Evolutionary conservation across 1,140 invertebrate species (phyloP).

Genomic region (Batillaria attramentaria): DNA sequence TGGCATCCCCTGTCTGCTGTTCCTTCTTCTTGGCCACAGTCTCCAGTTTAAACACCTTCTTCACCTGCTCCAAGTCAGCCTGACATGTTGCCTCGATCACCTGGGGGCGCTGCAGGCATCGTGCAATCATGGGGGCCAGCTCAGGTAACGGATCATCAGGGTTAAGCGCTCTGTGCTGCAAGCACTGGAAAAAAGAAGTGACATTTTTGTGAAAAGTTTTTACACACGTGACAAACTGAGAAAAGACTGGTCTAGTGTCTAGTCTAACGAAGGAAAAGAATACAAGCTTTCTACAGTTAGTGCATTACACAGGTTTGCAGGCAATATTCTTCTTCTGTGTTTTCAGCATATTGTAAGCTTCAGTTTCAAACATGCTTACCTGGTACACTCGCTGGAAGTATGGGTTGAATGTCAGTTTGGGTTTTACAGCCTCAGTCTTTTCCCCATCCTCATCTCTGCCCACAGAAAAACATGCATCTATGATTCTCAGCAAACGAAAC

Average conservation of each 20-base stretch:
- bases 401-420: conserved; percentile 71
- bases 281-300: no score
- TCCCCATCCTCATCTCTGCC: conserved; percentile 67
- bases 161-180: conserved; percentile 68
- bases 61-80: conserved; percentile 54
- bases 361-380: no score
- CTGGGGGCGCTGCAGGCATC: conserved; percentile 61
- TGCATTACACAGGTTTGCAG: no score
- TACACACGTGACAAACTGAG: background rate
- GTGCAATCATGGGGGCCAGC: conserved; percentile 62
- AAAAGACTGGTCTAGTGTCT: no score
- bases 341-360: no score
- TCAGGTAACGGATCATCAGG: conserved; percentile 67
- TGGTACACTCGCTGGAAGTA: conserved; percentile 72
- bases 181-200: conserved; percentile 61
- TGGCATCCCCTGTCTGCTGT: conserved; percentile 61
- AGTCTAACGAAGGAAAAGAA: background rate
- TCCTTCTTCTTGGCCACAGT: conserved; percentile 61
- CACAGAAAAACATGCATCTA: conserved; percentile 34
- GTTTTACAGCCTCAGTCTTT: conserved; percentile 66
- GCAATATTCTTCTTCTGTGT: no score
- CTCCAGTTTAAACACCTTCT: conserved; percentile 66
- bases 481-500: background rate
- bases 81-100: conserved; percentile 53
- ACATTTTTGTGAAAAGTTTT: background rate